Percentiles rank a stretch among this genome's conserved stretches.
These are phyloP conservation scores for Stegodyphus mimosarum DNA, from an alignment of 1,140 invertebrate genomes.

Conservation along the genomic window DNA sequence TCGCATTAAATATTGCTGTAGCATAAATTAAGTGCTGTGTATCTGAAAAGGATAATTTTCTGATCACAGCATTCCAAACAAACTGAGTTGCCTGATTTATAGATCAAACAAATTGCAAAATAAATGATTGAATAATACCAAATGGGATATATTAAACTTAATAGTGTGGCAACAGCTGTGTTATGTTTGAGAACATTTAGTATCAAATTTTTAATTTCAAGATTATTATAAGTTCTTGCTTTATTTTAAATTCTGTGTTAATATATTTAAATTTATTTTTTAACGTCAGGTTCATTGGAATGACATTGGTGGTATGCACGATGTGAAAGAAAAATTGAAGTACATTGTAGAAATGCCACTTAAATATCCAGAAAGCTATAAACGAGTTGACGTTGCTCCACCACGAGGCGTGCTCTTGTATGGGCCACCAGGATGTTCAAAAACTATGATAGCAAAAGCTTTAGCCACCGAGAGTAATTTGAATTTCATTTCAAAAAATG, in stretches of 20 bases:
- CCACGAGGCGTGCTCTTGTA: conserved; percentile 74
- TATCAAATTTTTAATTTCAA: too few relatives aligned
- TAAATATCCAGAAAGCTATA: conserved; percentile 75
- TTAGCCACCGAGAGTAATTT: conserved; percentile 74
- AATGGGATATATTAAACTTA: too few relatives aligned
- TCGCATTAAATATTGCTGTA: too few relatives aligned
- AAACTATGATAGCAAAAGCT: conserved; percentile 73
- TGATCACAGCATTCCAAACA: too few relatives aligned
- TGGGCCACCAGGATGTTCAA: conserved; percentile 73
- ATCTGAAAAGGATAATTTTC: too few relatives aligned
- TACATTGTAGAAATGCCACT: conserved; percentile 95
- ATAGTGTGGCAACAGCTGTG: too few relatives aligned
- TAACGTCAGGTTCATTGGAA: conserved; percentile 79
- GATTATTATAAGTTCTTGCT: neutral
- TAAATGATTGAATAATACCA: too few relatives aligned
- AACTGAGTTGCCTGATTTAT: too few relatives aligned
- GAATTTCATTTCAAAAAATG: conserved; percentile 91
- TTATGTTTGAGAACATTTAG: too few relatives aligned
- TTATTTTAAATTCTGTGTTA: neutral
- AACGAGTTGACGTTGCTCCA: conserved; percentile 72
- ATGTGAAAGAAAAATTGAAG: conserved; percentile 86
- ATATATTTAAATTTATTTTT: neutral
- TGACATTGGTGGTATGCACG: conserved; percentile 92
- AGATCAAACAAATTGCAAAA: too few relatives aligned
- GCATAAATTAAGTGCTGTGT: too few relatives aligned